Evolutionary conservation across 2,797 vertebrate species (phyloP).

Genomic region (Synaphobranchus kaupii): DNA sequence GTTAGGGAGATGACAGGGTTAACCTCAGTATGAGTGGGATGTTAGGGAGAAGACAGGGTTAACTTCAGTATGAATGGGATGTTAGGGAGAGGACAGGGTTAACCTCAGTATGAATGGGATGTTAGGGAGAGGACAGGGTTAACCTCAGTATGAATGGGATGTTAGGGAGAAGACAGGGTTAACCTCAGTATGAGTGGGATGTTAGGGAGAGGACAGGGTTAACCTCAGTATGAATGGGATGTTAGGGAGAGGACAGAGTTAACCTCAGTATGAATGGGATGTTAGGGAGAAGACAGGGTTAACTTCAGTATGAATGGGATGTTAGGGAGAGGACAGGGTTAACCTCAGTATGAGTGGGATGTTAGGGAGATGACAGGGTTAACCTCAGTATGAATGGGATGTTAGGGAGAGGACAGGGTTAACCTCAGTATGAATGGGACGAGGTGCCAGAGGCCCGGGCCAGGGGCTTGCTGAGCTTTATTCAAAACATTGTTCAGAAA

Average conservation of each 20-base stretch:
- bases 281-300: neutral
- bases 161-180: neutral
- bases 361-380: neutral
- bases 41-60: neutral
- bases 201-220: neutral
- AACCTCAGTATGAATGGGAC: neutral
- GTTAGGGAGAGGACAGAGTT: neutral
- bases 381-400: neutral
- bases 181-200: neutral
- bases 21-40: neutral
- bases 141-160: neutral
- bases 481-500: slow-evolving; percentile 6
- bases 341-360: neutral
- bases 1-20: neutral
- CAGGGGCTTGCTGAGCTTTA: slow-evolving; percentile 10
- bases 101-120: neutral
- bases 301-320: neutral
- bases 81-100: neutral
- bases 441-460: neutral
- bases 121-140: neutral
- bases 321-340: neutral
- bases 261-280: neutral
- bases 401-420: neutral
- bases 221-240: neutral
- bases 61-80: neutral